Evolutionary conservation across 2,888 invertebrate genomes (phyloP).

Genomic region (Smittia aterrima): DNA sequence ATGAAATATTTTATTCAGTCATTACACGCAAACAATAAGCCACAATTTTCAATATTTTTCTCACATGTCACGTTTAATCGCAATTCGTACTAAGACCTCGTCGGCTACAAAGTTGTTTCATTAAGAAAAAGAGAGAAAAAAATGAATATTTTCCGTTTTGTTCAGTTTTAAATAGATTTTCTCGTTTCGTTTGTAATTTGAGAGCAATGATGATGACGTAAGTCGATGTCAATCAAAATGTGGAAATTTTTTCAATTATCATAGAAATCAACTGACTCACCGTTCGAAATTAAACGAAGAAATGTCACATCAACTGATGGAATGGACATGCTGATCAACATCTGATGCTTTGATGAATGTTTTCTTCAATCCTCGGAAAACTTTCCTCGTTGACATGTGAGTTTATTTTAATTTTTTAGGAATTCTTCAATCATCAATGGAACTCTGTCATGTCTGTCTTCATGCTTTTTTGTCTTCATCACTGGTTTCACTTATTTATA

Average conservation of each 20-base stretch:
- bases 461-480: conserved; percentile 1
- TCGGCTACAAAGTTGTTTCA: conserved; percentile 8
- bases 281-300: not conserved
- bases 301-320: conserved; percentile 12
- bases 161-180: not conserved
- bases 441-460: conserved; percentile 22
- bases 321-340: too few species aligned
- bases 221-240: conserved; percentile 38
- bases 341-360: conserved; percentile 14
- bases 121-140: not conserved
- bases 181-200: conserved; percentile 19
- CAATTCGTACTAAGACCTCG: not conserved
- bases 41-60: conserved; percentile 19
- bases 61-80: conserved; percentile 23
- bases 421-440: conserved; percentile 9
- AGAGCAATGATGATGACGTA: conserved; percentile 38
- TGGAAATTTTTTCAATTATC: conserved; percentile 14
- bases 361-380: not conserved
- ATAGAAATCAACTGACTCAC: conserved; percentile 10
- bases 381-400: not conserved
- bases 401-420: not conserved
- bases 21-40: conserved; percentile 19
- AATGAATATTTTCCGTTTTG: not conserved
- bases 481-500: conserved; percentile 13
- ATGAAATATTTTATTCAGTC: not conserved